Base-by-base conservation (phyloP, 2,888 invertebrate species). In the Terebella lapidaria region DNA sequence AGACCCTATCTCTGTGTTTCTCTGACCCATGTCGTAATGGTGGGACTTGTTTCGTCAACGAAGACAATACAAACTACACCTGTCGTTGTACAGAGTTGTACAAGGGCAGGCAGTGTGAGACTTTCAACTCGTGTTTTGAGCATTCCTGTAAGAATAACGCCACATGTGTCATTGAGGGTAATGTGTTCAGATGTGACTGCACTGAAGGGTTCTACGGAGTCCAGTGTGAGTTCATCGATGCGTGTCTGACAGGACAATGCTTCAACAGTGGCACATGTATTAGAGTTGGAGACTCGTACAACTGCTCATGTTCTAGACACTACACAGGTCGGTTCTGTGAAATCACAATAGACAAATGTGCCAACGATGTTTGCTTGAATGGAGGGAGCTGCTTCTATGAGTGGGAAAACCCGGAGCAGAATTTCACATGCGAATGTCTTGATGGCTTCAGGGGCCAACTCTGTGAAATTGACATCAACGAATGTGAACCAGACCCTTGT, bases 311-410 rank as follows among this genome's bases (percentile, higher is more conserved):
- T 56, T 64, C 66, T 3, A 45, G 20, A 18, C 71, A 70, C 1
- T 65, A 54, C 54, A 68, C 68, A 10, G 73, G 73, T n/a, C 25
- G 49, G 18, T 29, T 53, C 5, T 94, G 94, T 76, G 91, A 92
- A 73, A 84, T 86, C 1, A 89, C 93, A 72, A 89, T 93, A 53
- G 93, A 94, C 79, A 92, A 93, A 76, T 94, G 94, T 77, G 89
- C 89, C 58, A 92, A 91, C 0, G 93, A 93, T 80, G 93, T 94
- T 0, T 94, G 94, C 75, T 92, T 93, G 72, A 94, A 95, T 71
- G 93, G 92, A 1, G 93, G 61, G 3, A 63, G 64, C 1, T 74
- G 74, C 58, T 62, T 29, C 42, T 46, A 25, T 27, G 30, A 59
- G 30, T 4, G 22, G 15, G 29, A 2, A 3, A 18, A 45, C 15